Evolutionary conservation across 1,140 invertebrate species (phyloP).

Genomic region (Metopolophium dirhodum): DNA sequence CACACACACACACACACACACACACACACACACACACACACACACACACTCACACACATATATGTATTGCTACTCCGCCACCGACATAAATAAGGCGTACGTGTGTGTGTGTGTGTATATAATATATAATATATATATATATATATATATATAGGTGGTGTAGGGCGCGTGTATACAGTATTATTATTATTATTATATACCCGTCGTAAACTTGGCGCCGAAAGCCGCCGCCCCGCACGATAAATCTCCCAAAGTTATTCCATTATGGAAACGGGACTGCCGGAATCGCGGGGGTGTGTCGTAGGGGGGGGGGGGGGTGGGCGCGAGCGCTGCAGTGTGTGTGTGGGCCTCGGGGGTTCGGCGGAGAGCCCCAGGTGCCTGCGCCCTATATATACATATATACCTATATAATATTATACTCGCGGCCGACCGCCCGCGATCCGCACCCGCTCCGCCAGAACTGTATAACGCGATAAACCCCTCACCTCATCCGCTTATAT

Average conservation of each 20-base stretch:
- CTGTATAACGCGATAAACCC: slow-evolving; percentile 24
- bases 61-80: not conserved
- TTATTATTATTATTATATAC: slow-evolving; percentile 42
- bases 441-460: not conserved
- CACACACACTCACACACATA: not conserved
- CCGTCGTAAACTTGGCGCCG: slow-evolving; percentile 54
- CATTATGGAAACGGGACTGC: slow-evolving; percentile 17
- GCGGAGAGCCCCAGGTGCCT: slow-evolving; percentile 35
- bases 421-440: not conserved
- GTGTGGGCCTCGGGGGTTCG: not conserved
- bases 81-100: not conserved
- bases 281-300: not conserved
- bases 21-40: not conserved
- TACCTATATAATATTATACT: not conserved
- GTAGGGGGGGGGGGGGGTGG: not conserved
- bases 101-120: not conserved
- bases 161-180: slow-evolving; percentile 13
- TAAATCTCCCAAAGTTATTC: slow-evolving; percentile 56
- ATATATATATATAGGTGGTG: not conserved
- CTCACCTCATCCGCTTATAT: not conserved
- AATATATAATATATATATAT: not conserved
- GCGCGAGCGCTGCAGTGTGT: not conserved
- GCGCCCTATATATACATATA: not conserved
- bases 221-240: slow-evolving; percentile 46
- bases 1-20: not conserved